Percentiles rank a stretch among this genome's conserved stretches.
These are phyloP conservation scores for Ips nitidus DNA, from an alignment of 1,140 invertebrate species.

Conservation along the genomic window DNA sequence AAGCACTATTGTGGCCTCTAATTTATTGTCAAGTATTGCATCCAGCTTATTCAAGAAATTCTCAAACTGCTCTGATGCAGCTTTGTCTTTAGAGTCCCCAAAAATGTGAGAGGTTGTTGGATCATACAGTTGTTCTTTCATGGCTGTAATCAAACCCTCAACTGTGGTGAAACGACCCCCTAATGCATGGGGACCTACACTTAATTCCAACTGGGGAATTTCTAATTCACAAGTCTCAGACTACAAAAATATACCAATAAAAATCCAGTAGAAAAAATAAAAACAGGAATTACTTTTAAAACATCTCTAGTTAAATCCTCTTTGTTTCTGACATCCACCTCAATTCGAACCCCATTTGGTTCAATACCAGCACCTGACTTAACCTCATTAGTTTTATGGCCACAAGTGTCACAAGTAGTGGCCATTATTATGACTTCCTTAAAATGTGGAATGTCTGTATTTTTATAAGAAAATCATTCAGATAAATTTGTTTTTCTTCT, in stretches of 20 bases:
- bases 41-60: conserved; percentile 72
- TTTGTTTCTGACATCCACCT: conserved; percentile 69
- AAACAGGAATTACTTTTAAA: conserved; percentile 70
- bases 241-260: conserved; percentile 50
- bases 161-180: conserved; percentile 94
- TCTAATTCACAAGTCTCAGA: conserved; percentile 88
- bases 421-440: conserved; percentile 99
- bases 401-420: conserved; percentile 88
- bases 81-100: conserved; percentile 70
- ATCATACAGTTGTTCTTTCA: conserved; percentile 66
- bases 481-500: not conserved
- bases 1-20: conserved; percentile 75
- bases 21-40: conserved; percentile 66
- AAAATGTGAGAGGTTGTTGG: conserved; percentile 66
- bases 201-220: conserved; percentile 90
- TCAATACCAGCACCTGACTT: conserved; percentile 93
- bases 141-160: conserved; percentile 77
- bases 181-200: conserved; percentile 80
- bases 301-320: conserved; percentile 91
- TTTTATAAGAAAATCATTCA: not conserved
- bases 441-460: conserved; percentile 88
- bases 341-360: conserved; percentile 76
- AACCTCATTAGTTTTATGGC: conserved; percentile 90
- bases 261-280: not conserved
- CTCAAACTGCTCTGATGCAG: conserved; percentile 59